These are phyloP conservation scores for Frieseomelitta varia DNA, from an alignment of 1,140 invertebrate species.

Conservation along the genomic window DNA sequence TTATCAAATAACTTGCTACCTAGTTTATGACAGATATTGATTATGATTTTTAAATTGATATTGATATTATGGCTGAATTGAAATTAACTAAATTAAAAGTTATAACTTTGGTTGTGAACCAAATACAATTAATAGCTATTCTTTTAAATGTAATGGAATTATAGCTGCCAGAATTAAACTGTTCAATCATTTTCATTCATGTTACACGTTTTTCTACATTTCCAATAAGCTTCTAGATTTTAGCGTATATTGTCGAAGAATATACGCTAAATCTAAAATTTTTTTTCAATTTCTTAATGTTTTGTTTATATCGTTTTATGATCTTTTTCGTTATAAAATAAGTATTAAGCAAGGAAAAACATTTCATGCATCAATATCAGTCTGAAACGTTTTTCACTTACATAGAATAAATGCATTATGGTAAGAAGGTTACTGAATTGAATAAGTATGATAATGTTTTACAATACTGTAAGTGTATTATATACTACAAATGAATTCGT, in stretches of 20 bases:
- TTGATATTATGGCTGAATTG: neutral
- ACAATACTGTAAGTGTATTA: constrained; percentile 43
- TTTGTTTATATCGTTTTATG: constrained; percentile 6
- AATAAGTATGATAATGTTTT: constrained; percentile 25
- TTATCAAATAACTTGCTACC: constrained; percentile 24
- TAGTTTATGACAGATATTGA: constrained; percentile 25
- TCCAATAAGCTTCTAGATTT: constrained; percentile 24
- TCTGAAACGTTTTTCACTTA: constrained; percentile 32
- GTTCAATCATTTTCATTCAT: constrained; percentile 1
- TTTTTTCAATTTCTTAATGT: constrained; percentile 1
- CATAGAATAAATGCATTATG: constrained; percentile 14
- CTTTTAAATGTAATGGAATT: constrained; percentile 3
- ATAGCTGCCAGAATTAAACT: constrained; percentile 17
- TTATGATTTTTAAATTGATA: constrained; percentile 8
- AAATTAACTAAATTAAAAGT: constrained; percentile 16
- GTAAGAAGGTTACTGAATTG: constrained; percentile 28
- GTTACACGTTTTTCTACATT: neutral
- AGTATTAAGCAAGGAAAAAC: constrained; percentile 20
- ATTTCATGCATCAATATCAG: constrained; percentile 31
- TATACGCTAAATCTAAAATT: neutral
- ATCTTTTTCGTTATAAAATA: constrained; percentile 17
- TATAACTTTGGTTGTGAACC: neutral
- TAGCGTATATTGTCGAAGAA: constrained; percentile 24
- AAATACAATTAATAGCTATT: neutral
- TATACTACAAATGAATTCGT: constrained; percentile 36